Conservation (phyloP, 2,113 vertebrate genomes). For the Equus przewalskii region DNA sequence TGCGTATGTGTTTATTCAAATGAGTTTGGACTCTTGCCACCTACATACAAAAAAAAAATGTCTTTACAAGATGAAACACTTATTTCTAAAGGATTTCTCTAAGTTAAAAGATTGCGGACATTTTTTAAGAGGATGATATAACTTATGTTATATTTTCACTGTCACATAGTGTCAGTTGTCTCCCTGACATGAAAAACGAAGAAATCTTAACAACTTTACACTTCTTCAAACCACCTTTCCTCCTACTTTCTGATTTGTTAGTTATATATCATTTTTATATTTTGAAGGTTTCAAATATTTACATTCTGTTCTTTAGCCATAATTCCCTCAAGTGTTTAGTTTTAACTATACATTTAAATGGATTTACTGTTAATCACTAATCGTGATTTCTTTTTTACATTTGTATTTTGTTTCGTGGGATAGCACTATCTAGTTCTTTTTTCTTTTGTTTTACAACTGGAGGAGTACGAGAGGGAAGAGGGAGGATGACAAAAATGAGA, state of each 20-base stretch:
- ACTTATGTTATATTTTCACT: background rate
- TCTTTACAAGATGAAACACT: background rate
- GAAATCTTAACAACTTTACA: background rate
- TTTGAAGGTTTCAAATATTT: conserved; percentile 9
- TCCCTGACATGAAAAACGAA: background rate
- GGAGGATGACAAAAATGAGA: background rate
- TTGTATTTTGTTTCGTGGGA: background rate
- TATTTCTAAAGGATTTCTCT: background rate
- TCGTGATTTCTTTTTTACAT: conserved; percentile 6
- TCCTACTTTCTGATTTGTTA: background rate
- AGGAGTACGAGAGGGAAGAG: background rate
- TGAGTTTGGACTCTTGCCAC: background rate
- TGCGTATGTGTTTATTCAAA: background rate
- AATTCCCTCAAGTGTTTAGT: background rate
- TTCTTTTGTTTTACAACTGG: background rate
- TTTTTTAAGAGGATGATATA: background rate
- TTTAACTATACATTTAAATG: background rate
- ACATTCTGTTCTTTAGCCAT: background rate
- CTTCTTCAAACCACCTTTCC: background rate
- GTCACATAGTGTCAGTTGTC: background rate
- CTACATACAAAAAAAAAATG: background rate
- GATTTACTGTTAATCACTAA: background rate
- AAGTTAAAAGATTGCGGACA: background rate
- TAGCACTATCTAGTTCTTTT: background rate
- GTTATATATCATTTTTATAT: background rate